These are phyloP conservation scores for Pissodes strobi DNA, from an alignment of 1,140 invertebrate genomes.

Conservation along the genomic window DNA sequence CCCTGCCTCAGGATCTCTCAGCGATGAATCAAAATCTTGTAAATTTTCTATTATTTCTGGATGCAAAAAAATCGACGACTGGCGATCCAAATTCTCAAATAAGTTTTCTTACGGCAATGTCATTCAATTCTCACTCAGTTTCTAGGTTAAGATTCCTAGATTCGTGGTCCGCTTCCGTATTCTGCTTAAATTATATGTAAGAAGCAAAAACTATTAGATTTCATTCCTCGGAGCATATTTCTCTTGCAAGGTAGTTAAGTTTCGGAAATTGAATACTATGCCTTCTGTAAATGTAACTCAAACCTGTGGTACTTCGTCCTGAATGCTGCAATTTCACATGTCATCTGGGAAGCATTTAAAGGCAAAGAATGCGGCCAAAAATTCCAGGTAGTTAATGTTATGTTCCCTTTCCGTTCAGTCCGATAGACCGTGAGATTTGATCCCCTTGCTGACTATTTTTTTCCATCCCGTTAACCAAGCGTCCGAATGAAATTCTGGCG, in stretches of 20 bases:
- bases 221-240: conserved; percentile 3
- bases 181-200: no score
- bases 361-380: conserved; percentile 14
- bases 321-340: conserved; percentile 35
- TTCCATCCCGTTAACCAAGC: conserved; percentile 21
- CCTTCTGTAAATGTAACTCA: conserved; percentile 14
- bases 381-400: conserved; percentile 32
- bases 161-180: no score
- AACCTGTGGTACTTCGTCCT: conserved; percentile 2
- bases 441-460: not conserved
- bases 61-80: not conserved
- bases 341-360: conserved; percentile 17
- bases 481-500: conserved; percentile 10
- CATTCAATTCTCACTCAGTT: no score
- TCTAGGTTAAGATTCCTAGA: conserved; percentile 5
- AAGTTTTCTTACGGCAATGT: no score
- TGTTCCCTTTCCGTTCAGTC: conserved; percentile 1
- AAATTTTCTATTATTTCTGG: not conserved
- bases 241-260: not conserved
- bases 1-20: no score
- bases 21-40: no score
- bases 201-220: not conserved
- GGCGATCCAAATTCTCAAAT: not conserved
- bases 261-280: not conserved
- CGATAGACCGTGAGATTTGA: conserved; percentile 19